Evolutionary conservation across 2,113 vertebrate genomes (phyloP), one percentile per base, ranked within the genome.

Genomic region (Astatotilapia flaviijosephi): DNA sequence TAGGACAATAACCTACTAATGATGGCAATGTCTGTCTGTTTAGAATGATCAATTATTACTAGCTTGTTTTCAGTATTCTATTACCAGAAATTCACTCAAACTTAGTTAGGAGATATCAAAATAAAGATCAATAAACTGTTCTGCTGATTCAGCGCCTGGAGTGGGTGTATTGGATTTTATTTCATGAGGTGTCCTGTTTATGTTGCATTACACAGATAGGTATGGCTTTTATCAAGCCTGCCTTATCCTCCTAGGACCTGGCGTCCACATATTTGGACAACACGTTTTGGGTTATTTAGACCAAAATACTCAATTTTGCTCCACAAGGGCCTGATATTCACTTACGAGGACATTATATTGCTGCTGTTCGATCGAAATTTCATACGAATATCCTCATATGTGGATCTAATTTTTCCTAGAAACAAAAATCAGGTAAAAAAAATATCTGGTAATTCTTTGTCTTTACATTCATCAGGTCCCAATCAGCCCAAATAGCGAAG

Each of bases 1-100:
- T 17, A 49, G 70, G 70, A 77, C 15, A 49, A 17, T 49, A 0
- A 77, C 4, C 0, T 75, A 1, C 23, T 47, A 31, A 75, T 19
- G 21, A 49, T 75, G 42, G 14, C 0, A 49, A 45, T 45, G 37
- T 73, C 21, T 14, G 12, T 13, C 13, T 73, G 1, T 73, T 73
- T 23, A 42, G 21, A 15, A 45, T 37, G 60, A 3, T 37, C 19
- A 65, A 4, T 45, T 23, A 45, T 0, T 13, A 73, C 13, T 15
- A 26, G 0, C 35, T 40, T 73, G 12, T 15, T 73, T 73, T 23
- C 65, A 70, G 35, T 70, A 70, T 42, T 70, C 62, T 70, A 70
- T 42, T 70, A 42, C 35, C 0, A 0, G n/a, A 70, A 23, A 70
- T 70, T 70, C 7, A 42, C 3, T 70, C 35, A 70, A 40, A 42